A percentile compares a stretch with the other conserved stretches of the same genome.
These are phyloP conservation scores for Brachionus paranguensis DNA, from an alignment of 1,140 invertebrate genomes.

Conservation along the genomic window DNA sequence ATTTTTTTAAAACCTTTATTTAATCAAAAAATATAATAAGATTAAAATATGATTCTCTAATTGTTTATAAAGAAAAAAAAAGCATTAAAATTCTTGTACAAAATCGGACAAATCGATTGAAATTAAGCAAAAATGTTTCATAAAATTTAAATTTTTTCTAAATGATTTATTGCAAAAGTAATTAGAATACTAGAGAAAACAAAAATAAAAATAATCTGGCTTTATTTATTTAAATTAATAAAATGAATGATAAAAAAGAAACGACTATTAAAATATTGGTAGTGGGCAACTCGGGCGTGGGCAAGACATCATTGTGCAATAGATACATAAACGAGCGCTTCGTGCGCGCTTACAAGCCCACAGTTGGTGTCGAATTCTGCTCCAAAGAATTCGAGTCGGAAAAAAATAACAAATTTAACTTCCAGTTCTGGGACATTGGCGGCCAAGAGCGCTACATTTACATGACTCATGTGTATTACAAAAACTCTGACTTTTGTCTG, in stretches of 20 bases:
- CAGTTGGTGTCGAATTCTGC: slow-evolving; percentile 34
- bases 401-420: slow-evolving; percentile 28
- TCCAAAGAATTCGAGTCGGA: slow-evolving; percentile 10
- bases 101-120: neutral
- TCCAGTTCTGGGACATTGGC: slow-evolving; percentile 40
- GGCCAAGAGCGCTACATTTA: slow-evolving; percentile 39
- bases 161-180: slow-evolving; percentile 12
- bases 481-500: slow-evolving; percentile 38
- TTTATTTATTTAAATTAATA: neutral
- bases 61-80: too few species aligned
- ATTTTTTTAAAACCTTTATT: neutral
- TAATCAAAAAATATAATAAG: neutral
- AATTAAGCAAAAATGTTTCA: neutral
- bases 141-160: neutral
- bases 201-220: neutral
- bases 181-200: neutral
- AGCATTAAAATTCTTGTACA: neutral
- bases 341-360: slow-evolving; percentile 1
- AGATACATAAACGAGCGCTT: slow-evolving; percentile 23
- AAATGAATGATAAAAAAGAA: slow-evolving; percentile 16
- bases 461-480: slow-evolving; percentile 39
- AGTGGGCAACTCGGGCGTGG: slow-evolving; percentile 25
- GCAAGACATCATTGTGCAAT: slow-evolving; percentile 37
- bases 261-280: slow-evolving; percentile 29
- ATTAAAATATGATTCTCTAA: too few species aligned